These are phyloP conservation scores for Salvator merianae DNA, from an alignment of 2,113 vertebrate species.

Conservation along the genomic window DNA sequence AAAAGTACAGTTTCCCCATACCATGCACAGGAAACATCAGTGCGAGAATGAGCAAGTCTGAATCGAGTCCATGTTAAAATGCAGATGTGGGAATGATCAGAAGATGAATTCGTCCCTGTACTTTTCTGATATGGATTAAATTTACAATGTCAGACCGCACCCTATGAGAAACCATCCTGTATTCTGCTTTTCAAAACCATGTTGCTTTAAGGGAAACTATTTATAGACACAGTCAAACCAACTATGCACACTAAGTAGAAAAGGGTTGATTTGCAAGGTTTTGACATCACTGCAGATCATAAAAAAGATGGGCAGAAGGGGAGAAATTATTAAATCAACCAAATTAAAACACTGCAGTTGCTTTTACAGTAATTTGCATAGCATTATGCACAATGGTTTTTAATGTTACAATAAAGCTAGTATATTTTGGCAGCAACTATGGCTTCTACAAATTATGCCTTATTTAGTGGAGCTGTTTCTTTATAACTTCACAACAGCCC, in stretches of 20 bases:
- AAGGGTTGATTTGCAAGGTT: neutral
- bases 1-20: too few species aligned
- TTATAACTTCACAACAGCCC: constrained; percentile 39
- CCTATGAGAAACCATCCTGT: too few species aligned
- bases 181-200: too few species aligned
- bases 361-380: constrained; percentile 58
- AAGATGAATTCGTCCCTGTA: too few species aligned
- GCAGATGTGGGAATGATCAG: too few species aligned
- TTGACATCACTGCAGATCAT: neutral
- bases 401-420: constrained; percentile 64
- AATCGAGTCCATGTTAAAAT: too few species aligned
- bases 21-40: too few species aligned
- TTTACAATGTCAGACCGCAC: too few species aligned
- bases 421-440: constrained; percentile 65
- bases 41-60: too few species aligned
- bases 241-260: neutral
- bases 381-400: constrained; percentile 60
- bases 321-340: constrained; percentile 14
- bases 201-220: too few species aligned
- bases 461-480: neutral
- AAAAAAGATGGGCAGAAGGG: constrained; percentile 27
- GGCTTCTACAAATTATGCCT: constrained; percentile 60
- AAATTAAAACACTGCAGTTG: constrained; percentile 48
- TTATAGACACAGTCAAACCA: too few species aligned
- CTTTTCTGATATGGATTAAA: too few species aligned